phyloP scores from a whole-genome alignment of 2,888 invertebrate species.

The Rhaphigaster nebulosa region DNA sequence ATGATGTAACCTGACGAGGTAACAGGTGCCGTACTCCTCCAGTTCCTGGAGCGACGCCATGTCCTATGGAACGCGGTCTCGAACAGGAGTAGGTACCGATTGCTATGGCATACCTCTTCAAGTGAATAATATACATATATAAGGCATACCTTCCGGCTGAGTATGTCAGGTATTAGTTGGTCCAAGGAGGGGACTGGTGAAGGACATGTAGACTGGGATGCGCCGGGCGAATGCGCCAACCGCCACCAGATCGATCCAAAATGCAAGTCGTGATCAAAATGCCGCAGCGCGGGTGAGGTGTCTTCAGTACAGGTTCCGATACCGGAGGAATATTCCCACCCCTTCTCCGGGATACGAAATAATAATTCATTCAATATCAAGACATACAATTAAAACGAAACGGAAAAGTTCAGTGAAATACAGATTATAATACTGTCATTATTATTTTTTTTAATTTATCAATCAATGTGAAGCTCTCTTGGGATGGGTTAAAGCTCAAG shows the following conservation, averaged over 20 bases:
- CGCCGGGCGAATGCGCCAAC: background rate
- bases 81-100: background rate
- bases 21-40: background rate
- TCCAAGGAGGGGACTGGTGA: background rate
- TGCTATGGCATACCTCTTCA: background rate
- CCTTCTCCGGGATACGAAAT: background rate
- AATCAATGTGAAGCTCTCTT: too few relatives aligned
- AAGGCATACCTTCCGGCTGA: background rate
- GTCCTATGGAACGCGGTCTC: too few relatives aligned
- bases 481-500: too few relatives aligned
- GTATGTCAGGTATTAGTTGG: background rate
- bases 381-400: too few relatives aligned
- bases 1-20: background rate
- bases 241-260: background rate
- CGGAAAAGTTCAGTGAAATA: too few relatives aligned
- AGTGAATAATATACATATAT: background rate
- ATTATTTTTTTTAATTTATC: too few relatives aligned
- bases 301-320: background rate
- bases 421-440: too few relatives aligned
- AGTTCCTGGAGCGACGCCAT: background rate
- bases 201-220: background rate
- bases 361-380: too few relatives aligned
- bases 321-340: background rate
- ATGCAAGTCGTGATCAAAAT: constrained; percentile 21
- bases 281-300: background rate